Percentiles rank a stretch among this genome's conserved stretches.
Conservation (phyloP, 1,140 invertebrate genomes). For the Polypedilum pembai region DNA sequence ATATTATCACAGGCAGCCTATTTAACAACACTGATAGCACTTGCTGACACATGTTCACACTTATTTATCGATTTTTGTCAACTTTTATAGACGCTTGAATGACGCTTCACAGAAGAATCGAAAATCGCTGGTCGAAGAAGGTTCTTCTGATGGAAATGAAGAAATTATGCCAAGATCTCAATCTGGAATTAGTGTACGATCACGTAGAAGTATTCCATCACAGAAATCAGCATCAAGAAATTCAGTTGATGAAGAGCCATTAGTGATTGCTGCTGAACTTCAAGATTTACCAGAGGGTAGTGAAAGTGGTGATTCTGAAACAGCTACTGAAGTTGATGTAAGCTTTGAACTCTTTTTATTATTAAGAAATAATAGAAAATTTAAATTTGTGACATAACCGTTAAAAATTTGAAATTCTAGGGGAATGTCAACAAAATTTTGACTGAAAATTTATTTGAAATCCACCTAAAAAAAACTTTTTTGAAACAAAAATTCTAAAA, state of each 20-base stretch:
- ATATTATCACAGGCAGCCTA: not conserved
- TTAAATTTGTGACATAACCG: no score
- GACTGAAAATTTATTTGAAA: no score
- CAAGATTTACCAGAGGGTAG: constrained; percentile 53
- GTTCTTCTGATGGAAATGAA: constrained; percentile 45
- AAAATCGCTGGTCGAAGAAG: constrained; percentile 48
- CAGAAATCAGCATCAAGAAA: constrained; percentile 44
- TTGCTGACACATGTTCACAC: not conserved
- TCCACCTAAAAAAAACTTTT: no score
- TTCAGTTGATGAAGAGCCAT: constrained; percentile 55
- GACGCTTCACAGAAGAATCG: constrained; percentile 41
- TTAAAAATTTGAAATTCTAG: no score
- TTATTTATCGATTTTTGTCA: constrained; percentile 2
- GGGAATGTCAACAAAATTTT: no score
- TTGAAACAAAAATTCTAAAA: no score
- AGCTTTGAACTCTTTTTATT: no score
- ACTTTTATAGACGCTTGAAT: constrained; percentile 37
- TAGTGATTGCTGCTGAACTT: constrained; percentile 43
- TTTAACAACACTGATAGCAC: no score
- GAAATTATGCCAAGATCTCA: constrained; percentile 43
- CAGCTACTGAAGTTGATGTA: constrained; percentile 66
- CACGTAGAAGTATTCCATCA: constrained; percentile 42
- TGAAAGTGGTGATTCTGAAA: constrained; percentile 59
- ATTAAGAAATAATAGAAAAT: no score
- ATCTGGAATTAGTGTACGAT: constrained; percentile 42